These are phyloP conservation scores for Drosophila willistoni DNA, from an alignment of 1,140 invertebrate species.

Conservation along the genomic window DNA sequence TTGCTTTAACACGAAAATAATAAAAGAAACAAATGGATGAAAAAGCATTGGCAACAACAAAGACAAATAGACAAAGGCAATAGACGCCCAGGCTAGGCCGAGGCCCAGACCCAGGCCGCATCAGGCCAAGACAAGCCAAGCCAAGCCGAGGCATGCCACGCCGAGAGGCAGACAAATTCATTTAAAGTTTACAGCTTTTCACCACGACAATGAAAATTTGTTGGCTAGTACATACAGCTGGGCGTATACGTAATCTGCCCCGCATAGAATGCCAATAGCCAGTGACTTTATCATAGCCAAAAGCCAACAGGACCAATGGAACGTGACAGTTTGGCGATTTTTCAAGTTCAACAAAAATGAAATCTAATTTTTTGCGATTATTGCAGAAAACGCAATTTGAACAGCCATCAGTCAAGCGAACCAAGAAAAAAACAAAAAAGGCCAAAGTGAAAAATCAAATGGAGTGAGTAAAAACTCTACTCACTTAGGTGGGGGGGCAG, in stretches of 20 bases:
- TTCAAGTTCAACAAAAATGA: constrained; percentile 57
- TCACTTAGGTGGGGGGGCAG: no score
- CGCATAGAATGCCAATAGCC: constrained; percentile 27
- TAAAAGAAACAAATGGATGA: constrained; percentile 3
- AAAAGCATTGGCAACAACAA: constrained; percentile 16
- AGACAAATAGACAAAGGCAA: constrained; percentile 23
- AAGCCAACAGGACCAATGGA: constrained; percentile 26
- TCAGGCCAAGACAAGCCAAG: not conserved
- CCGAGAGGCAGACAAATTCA: constrained; percentile 56
- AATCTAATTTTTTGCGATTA: constrained; percentile 73
- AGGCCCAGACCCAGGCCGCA: not conserved
- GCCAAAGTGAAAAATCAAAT: not conserved
- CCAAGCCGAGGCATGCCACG: not conserved
- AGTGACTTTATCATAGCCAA: constrained; percentile 44
- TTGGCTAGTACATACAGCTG: constrained; percentile 23
- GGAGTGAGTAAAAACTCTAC: not conserved
- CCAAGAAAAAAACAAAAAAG: not conserved
- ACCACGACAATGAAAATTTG: constrained; percentile 26
- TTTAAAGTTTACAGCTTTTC: constrained; percentile 50
- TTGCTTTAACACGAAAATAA: constrained; percentile 17
- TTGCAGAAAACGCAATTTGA: constrained; percentile 64
- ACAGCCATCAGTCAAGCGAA: constrained; percentile 48
- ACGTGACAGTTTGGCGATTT: constrained; percentile 72
- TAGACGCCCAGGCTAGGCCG: not conserved
- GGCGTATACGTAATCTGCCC: constrained; percentile 63